These are phyloP conservation scores for Sebastes oblongus DNA, from an alignment of 2,797 vertebrate genomes.

Conservation along the genomic window DNA sequence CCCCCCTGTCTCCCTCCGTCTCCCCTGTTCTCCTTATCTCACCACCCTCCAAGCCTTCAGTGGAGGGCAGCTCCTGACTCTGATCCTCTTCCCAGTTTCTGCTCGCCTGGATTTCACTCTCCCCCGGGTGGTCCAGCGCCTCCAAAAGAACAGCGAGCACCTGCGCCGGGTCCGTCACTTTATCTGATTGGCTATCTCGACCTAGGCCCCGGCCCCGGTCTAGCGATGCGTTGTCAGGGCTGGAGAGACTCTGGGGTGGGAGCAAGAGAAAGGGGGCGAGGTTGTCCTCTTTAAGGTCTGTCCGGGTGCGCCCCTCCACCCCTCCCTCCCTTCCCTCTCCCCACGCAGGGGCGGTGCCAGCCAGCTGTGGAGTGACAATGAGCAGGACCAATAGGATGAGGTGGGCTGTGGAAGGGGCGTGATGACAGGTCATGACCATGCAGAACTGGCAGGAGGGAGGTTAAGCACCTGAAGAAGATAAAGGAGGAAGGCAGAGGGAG, in stretches of 20 bases:
- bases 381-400: slow-evolving; percentile 85
- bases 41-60: slow-evolving; percentile 48
- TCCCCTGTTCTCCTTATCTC: slow-evolving; percentile 66
- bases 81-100: slow-evolving; percentile 64
- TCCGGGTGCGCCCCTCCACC: slow-evolving; percentile 79
- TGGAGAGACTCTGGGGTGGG: slow-evolving; percentile 54
- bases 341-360: slow-evolving; percentile 77
- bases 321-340: slow-evolving; percentile 72
- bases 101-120: slow-evolving; percentile 47
- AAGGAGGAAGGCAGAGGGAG: slow-evolving; percentile 31
- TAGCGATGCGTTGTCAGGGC: slow-evolving; percentile 48
- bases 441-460: slow-evolving; percentile 84
- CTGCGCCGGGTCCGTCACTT: slow-evolving; percentile 78
- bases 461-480: slow-evolving; percentile 79
- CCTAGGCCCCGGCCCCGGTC: slow-evolving; percentile 67
- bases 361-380: slow-evolving; percentile 80
- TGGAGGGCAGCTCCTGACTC: slow-evolving; percentile 52
- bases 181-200: slow-evolving; percentile 75
- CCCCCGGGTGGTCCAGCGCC: slow-evolving; percentile 78
- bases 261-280: slow-evolving; percentile 64
- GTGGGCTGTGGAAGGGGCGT: slow-evolving; percentile 80
- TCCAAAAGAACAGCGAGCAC: slow-evolving; percentile 86
- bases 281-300: slow-evolving; percentile 71
- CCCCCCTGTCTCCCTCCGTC: slow-evolving; percentile 52
- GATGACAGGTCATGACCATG: slow-evolving; percentile 88